Evolutionary conservation across 2,797 vertebrate species (phyloP).

Genomic region (Pantherophis alleghaniensis): DNA sequence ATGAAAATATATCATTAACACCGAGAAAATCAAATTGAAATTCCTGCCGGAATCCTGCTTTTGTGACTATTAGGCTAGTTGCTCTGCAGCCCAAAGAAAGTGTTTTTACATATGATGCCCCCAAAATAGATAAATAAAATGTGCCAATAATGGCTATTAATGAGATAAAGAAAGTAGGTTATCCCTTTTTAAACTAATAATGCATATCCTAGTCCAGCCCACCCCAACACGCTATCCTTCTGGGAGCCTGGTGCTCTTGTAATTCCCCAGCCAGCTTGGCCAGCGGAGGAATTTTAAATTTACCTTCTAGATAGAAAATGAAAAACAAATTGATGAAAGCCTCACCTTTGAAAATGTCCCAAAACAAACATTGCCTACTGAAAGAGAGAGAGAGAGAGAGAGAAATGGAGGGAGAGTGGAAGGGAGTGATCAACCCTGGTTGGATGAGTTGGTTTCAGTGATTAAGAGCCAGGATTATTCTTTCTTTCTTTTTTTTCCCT

Average conservation of each 20-base stretch:
- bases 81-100: neutral
- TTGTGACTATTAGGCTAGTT: neutral
- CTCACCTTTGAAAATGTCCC: neutral
- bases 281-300: neutral
- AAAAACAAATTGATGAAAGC: neutral
- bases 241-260: neutral
- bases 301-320: neutral
- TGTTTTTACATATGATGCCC: neutral
- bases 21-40: neutral
- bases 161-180: neutral
- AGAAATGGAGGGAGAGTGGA: neutral
- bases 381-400: neutral
- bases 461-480: neutral
- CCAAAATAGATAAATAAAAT: neutral
- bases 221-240: neutral
- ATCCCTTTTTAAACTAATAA: neutral
- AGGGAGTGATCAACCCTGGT: neutral
- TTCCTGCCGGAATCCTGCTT: neutral
- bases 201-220: neutral
- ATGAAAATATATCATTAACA: neutral
- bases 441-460: neutral
- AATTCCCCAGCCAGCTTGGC: neutral
- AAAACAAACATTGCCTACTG: neutral
- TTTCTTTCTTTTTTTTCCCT: neutral
- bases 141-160: no score